Percentiles rank a stretch among this genome's conserved stretches.
phyloP scores from a whole-genome alignment of 1,140 invertebrate species.

The Hypsibius dujardini region DNA sequence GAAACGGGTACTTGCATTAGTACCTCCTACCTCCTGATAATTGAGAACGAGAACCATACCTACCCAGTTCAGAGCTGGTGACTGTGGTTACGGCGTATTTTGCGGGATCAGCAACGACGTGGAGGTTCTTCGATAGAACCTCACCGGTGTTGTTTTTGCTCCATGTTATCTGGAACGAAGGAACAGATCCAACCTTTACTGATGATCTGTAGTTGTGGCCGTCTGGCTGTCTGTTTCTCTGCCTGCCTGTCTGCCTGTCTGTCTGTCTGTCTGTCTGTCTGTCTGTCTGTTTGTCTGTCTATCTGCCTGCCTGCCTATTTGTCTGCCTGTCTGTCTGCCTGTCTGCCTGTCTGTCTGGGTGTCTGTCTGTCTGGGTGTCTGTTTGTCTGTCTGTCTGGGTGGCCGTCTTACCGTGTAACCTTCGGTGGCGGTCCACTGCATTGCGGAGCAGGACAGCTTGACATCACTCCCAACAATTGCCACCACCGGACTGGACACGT shows the following conservation, averaged over 20 bases:
- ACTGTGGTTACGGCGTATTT: conserved; percentile 10
- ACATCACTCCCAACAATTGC: neutral
- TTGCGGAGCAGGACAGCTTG: conserved; percentile 11
- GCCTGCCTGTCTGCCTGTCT: too few species aligned
- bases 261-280: neutral
- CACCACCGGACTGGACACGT: neutral
- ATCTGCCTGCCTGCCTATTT: too few species aligned
- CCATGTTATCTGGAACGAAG: conserved; percentile 5
- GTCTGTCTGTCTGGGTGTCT: too few species aligned
- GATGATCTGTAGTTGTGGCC: neutral
- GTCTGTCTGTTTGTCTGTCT: too few species aligned
- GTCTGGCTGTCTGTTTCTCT: too few species aligned
- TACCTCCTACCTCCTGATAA: too few species aligned
- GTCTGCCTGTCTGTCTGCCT: too few species aligned
- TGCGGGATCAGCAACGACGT: conserved; percentile 1
- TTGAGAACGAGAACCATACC: neutral
- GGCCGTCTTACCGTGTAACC: neutral
- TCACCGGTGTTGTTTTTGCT: conserved; percentile 17
- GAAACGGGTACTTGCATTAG: too few species aligned
- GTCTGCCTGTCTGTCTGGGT: too few species aligned
- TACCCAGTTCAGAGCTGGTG: conserved; percentile 14
- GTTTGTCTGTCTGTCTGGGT: neutral
- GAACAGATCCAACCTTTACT: neutral
- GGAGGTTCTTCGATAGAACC: conserved; percentile 7
- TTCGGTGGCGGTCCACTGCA: neutral